Conservation (phyloP, 2,113 vertebrate genomes). For the Peucedramus taeniatus region DNA sequence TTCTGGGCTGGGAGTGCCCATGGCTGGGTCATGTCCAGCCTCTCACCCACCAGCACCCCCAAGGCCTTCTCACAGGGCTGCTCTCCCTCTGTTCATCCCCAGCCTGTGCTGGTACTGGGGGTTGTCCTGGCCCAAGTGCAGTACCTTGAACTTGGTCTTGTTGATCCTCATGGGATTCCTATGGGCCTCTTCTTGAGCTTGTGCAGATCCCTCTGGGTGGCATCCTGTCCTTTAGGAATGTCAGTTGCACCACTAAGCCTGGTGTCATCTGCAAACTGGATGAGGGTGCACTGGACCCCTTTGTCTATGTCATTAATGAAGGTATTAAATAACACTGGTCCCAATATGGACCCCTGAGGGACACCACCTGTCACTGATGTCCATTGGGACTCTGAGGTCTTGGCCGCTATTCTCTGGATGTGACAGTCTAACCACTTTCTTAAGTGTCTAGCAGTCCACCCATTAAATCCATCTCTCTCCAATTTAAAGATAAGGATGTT, state of each 20-base stretch:
- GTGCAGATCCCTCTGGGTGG: neutral
- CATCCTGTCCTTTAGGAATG: neutral
- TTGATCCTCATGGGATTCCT: accelerated
- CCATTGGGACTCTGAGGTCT: neutral
- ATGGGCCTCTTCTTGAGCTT: neutral
- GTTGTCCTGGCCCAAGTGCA: neutral
- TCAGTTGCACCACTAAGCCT: neutral
- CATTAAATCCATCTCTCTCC: neutral
- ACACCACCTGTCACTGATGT: neutral
- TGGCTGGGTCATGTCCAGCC: neutral
- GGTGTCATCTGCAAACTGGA: neutral
- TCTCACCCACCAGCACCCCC: neutral
- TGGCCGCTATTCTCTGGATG: neutral
- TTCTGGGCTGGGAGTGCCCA: neutral
- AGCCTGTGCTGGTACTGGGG: neutral
- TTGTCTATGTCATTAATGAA: neutral
- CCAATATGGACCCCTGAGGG: too few relatives aligned
- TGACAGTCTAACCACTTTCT: neutral
- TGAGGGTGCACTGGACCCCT: neutral
- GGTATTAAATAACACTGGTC: neutral
- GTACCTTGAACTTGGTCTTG: accelerated
- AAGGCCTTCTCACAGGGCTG: neutral
- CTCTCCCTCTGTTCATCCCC: neutral
- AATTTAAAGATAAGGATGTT: neutral
- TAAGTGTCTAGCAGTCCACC: neutral